Conservation (phyloP, 2,888 invertebrate species). For the Drosophila pseudotakahashii region DNA sequence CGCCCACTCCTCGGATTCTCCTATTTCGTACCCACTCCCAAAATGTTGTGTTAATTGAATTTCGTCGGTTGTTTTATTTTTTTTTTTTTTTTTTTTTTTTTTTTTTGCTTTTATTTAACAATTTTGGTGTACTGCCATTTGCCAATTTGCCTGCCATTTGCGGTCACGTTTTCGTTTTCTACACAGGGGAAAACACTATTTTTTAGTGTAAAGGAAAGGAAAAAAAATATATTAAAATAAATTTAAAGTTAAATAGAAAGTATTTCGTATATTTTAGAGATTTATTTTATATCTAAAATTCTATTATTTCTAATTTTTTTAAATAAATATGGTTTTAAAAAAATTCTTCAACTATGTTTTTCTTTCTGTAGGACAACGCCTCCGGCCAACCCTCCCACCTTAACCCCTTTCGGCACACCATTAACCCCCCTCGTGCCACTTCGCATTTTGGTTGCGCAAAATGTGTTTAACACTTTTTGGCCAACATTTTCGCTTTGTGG, state of each 20-base stretch:
- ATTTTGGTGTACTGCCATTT: constrained; percentile 23
- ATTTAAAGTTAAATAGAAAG: no score
- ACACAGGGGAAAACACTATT: constrained; percentile 22
- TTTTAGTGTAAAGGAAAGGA: background rate
- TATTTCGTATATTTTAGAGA: no score
- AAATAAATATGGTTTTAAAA: background rate
- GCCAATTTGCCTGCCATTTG: constrained; percentile 56
- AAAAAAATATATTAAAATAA: background rate
- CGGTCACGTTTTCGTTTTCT: constrained; percentile 60
- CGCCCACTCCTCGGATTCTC: background rate
- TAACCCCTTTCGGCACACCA: constrained; percentile 4
- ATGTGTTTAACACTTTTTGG: constrained; percentile 54
- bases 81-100: constrained; percentile 1
- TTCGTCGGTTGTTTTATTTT: constrained; percentile 16
- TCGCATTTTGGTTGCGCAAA: constrained; percentile 58
- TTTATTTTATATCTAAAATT: no score
- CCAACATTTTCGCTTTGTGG: constrained; percentile 60
- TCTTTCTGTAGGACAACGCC: constrained; percentile 1
- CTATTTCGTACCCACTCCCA: constrained; percentile 14
- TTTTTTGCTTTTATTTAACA: background rate
- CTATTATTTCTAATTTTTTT: background rate
- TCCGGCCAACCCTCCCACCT: background rate
- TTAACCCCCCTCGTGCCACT: constrained; percentile 32
- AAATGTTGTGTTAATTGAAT: constrained; percentile 64
- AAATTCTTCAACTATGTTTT: background rate